Conservation (phyloP, 2,113 vertebrate species). For the Trichechus manatus region DNA sequence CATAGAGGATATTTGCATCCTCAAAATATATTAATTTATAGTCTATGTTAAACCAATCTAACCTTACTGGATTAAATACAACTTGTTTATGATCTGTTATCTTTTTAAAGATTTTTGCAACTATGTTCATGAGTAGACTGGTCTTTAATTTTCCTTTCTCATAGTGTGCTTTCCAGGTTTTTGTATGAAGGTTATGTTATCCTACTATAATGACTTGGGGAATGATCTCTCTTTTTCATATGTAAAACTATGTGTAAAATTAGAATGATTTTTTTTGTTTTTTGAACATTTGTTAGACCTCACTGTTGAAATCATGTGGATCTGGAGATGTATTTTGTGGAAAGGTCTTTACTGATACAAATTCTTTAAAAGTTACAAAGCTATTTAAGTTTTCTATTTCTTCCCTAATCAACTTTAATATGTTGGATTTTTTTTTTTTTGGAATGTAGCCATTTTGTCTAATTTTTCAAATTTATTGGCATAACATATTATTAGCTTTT, state of each 20-base stretch:
- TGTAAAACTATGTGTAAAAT: neutral
- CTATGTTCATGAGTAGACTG: neutral
- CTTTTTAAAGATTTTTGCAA: neutral
- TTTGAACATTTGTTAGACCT: conserved; percentile 21
- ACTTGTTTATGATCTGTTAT: neutral
- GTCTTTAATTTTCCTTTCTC: conserved; percentile 55
- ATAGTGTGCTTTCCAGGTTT: neutral
- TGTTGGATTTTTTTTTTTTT: neutral
- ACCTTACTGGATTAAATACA: neutral
- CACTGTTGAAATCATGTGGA: neutral
- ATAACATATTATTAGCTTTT: neutral
- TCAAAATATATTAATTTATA: neutral
- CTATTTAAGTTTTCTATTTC: conserved; percentile 38
- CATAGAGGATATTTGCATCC: neutral
- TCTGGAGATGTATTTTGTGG: neutral
- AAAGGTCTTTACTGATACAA: neutral
- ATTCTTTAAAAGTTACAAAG: neutral
- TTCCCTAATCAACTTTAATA: conserved; percentile 1
- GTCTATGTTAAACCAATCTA: neutral
- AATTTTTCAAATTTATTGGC: neutral
- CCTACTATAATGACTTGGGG: neutral
- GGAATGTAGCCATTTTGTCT: neutral
- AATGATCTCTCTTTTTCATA: neutral
- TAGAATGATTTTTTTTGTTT: neutral
- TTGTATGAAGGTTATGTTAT: neutral